Conservation (phyloP, 1,140 invertebrate species). For the Chionoecetes opilio region DNA sequence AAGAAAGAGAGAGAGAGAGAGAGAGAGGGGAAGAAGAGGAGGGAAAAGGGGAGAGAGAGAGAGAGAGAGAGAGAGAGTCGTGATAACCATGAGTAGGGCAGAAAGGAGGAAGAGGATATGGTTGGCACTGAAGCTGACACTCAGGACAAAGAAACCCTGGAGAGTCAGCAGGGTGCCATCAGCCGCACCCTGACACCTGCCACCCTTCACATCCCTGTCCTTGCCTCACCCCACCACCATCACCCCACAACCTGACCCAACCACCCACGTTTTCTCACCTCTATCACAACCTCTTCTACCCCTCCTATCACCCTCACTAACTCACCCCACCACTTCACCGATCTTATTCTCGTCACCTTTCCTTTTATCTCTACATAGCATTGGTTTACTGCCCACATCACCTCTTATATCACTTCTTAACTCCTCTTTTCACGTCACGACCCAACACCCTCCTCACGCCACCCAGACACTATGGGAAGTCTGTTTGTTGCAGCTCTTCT, state of each 20-base stretch:
- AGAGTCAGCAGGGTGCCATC: neutral
- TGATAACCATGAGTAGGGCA: constrained; percentile 5
- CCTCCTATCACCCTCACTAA: too few relatives aligned
- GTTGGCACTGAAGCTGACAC: neutral
- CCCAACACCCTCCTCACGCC: too few relatives aligned
- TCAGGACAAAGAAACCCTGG: neutral
- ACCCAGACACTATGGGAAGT: too few relatives aligned
- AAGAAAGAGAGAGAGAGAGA: neutral
- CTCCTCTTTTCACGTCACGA: too few relatives aligned
- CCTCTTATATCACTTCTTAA: too few relatives aligned
- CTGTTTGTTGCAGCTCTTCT: too few relatives aligned
- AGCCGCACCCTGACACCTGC: neutral
- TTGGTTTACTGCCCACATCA: too few relatives aligned
- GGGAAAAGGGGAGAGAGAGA: neutral
- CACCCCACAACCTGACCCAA: neutral
- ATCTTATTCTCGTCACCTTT: too few relatives aligned
- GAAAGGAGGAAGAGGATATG: neutral
- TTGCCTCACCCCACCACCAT: neutral
- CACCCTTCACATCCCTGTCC: neutral
- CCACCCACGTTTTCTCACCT: neutral
- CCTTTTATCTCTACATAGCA: too few relatives aligned
- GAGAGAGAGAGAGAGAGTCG: constrained; percentile 3
- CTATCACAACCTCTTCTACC: neutral
- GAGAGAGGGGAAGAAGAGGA: neutral
- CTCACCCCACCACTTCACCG: too few relatives aligned